A percentile compares a stretch with the other conserved stretches of the same genome.
phyloP scores from a whole-genome alignment of 2,797 vertebrate genomes.

The Monodelphis domestica region DNA sequence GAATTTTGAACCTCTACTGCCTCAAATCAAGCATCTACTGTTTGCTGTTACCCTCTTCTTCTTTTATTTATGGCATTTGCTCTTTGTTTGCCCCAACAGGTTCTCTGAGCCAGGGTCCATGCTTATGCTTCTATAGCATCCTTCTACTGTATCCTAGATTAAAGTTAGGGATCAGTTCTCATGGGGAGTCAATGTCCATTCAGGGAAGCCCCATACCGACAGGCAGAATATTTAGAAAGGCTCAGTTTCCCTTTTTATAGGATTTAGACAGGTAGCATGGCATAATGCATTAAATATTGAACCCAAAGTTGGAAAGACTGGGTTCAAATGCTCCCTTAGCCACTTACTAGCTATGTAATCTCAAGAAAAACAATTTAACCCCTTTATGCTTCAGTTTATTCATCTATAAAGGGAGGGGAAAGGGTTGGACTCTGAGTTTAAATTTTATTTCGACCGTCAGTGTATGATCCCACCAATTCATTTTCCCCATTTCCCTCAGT shows the following conservation, averaged over 20 bases:
- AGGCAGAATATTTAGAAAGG: no score
- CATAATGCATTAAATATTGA: background rate
- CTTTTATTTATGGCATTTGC: no score
- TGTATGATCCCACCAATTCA: background rate
- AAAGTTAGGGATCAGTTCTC: no score
- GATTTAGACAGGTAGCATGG: background rate
- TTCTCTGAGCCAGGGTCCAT: no score
- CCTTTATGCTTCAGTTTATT: slow-evolving; percentile 29
- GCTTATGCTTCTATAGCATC: no score
- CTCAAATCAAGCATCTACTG: no score
- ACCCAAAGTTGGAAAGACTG: slow-evolving; percentile 40
- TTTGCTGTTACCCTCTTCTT: no score
- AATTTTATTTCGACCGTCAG: background rate
- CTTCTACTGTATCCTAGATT: no score
- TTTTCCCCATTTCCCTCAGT: background rate
- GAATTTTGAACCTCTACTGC: no score
- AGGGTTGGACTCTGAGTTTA: background rate
- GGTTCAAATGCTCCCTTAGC: slow-evolving; percentile 27
- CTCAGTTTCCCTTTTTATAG: background rate
- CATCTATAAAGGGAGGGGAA: background rate
- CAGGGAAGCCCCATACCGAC: no score
- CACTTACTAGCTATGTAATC: slow-evolving; percentile 3
- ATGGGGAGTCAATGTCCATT: no score
- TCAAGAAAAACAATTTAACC: slow-evolving; percentile 27
- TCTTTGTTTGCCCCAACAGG: no score